Evolutionary conservation across 2,797 vertebrate species (phyloP).

Genomic region (Onychomys torridus): DNA sequence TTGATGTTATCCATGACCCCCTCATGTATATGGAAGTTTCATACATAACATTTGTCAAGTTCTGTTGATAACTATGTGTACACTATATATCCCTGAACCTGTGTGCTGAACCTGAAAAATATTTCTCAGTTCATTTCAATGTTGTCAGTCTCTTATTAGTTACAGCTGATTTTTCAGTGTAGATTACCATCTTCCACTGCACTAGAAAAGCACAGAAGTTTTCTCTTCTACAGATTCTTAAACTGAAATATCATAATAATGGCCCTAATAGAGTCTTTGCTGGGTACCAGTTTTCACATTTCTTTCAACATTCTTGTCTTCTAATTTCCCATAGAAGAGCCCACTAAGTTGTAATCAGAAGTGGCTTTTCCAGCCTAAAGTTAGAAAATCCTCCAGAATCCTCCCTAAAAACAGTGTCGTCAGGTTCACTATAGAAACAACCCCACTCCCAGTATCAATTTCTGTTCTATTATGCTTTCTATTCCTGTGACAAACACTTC

Average conservation of each 20-base stretch:
- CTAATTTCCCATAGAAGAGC: neutral
- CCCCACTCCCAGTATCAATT: neutral
- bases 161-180: neutral
- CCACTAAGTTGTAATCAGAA: neutral
- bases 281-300: neutral
- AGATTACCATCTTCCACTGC: neutral
- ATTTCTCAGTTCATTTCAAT: neutral
- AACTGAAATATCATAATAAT: neutral
- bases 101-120: neutral
- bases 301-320: neutral
- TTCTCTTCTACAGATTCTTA: neutral
- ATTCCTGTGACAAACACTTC: no score
- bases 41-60: neutral
- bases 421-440: neutral
- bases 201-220: neutral
- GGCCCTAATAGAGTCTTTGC: neutral
- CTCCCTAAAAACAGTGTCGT: neutral
- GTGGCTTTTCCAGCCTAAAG: neutral
- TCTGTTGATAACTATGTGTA: neutral
- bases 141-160: neutral
- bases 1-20: neutral
- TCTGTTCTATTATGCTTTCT: neutral
- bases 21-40: neutral
- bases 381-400: neutral
- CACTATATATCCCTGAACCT: neutral